Base-by-base conservation (phyloP, 2,797 vertebrate genomes). In the Helarctos malayanus region DNA sequence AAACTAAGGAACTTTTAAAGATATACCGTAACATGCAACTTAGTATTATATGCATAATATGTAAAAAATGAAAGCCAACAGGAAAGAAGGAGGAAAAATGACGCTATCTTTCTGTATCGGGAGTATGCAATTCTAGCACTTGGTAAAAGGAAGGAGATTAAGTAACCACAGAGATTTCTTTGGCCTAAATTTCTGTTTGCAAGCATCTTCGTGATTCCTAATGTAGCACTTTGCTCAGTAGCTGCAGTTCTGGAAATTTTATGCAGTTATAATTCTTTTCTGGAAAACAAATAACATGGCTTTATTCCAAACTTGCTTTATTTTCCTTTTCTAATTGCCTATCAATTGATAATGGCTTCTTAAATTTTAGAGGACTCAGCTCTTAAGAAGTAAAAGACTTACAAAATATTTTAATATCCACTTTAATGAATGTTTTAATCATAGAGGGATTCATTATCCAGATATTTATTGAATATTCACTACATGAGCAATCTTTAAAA, bases 291-390 rank as follows among this genome's bases (percentile, higher is more conserved):
- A 73, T 49, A 86, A 69, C 49, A 13, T 82, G 19, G 32, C 49
- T 85, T 92, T 45, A 75, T 94, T 97, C 92, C 68, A 75, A 91
- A 93, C 16, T 38, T 79, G 7, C 47, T 93, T 84, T 88, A 85
- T 97, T 96, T 97, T 92, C 57, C 49, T 96, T 90, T 97, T 57
- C 54, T 91, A 73, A 96, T 65, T 94, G n/a, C 68, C 69, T 15
- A 38, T 89, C 59, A 61, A 38, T 68, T 88, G 92, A 75, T 79
- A 95, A 80, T 87, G 13, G 75, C 49, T 45, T 93, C 59, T 76
- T 29, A 84, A 57, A 29, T 89, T 89, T 89, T 81, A 83, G 49
- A 47, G 9, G 85, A 21, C 54, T 71, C 18, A 15, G 32, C 35
- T 91, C n/a, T 94, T 69, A 88, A 95, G 83, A 85, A 97, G 49